Evolutionary conservation across 53 echinoderm and acorn worm species (phyloP), one percentile per base, ranked within the genome.

Genomic region (Temnopleurus reevesii): DNA sequence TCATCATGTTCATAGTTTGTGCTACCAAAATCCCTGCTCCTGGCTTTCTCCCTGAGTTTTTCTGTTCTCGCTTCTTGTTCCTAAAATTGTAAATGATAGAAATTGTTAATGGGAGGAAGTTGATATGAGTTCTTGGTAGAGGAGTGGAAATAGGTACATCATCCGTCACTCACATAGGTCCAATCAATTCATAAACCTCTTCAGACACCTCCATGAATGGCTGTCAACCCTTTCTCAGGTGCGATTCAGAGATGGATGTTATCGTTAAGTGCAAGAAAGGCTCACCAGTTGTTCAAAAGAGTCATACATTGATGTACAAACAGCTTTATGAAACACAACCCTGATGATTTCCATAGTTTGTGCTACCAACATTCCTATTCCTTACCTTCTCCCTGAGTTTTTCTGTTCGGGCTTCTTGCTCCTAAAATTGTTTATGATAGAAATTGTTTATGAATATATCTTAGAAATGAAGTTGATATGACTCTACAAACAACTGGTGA

Each of bases 31-130:
- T 77, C 54, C 27, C 76, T 81, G 44, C 35, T 55, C 41, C 79
- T 86, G 34, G 96, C 95, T 86, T 88, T 93, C 5, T 86, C 81
- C 81, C 97, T 45, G 4, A 97, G 86, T 23, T 92, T 49, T 27
- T 90, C 77, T 55, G 97, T 97, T 45, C 97, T 85, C 34, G 95
- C 93, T 64, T 97, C 97, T 91, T 95, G 95, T 36, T 97, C 97
- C 97, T 97, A 64, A 12, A 60, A 12, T 19, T 19, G 10, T 6
- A 6, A 59, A 9, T n/a, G 6, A 5, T 6, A 59, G 12, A 59
- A 59, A 59, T 9, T n/a, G 23, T 59, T 6, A 51, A 51, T 34
- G 71, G 65, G 43, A 94, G 92, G 77, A 94, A 94, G 85, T 94
- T 94, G 71, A 94, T 83, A 53, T 94, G 89, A 34, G 55, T 59